These are phyloP conservation scores for Holocentrus rufus DNA, from an alignment of 2,797 vertebrate genomes.

Conservation along the genomic window DNA sequence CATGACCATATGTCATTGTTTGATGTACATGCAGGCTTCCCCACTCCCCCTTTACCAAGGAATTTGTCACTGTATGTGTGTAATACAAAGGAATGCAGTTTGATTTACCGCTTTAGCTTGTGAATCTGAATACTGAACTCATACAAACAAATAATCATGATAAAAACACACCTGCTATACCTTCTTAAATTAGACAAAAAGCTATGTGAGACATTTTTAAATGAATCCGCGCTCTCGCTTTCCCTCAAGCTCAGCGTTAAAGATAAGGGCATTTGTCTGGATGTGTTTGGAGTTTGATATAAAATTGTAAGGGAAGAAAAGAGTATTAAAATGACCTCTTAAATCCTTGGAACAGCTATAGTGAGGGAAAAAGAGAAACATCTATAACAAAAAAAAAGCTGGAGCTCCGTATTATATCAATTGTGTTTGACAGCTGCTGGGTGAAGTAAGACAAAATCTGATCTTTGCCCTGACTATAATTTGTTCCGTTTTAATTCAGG, in stretches of 20 bases:
- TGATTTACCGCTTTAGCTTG: slow-evolving; percentile 38
- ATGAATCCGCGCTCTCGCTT: slow-evolving; percentile 40
- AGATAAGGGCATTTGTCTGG: slow-evolving; percentile 66
- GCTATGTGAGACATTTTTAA: slow-evolving; percentile 33
- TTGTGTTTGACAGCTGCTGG: slow-evolving; percentile 64
- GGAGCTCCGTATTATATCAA: slow-evolving; percentile 53
- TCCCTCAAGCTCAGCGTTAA: slow-evolving; percentile 58
- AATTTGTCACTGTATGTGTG: slow-evolving; percentile 41
- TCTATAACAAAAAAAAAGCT: slow-evolving; percentile 22
- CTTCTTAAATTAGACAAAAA: slow-evolving; percentile 59
- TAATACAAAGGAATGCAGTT: slow-evolving; percentile 41
- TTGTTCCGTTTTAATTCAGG: slow-evolving; percentile 73
- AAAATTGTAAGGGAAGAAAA: slow-evolving; percentile 47
- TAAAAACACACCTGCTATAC: slow-evolving; percentile 56
- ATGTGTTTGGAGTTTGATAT: slow-evolving; percentile 66
- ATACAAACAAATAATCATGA: slow-evolving; percentile 42
- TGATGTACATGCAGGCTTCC: slow-evolving; percentile 43
- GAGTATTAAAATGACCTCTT: slow-evolving; percentile 72
- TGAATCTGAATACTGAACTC: slow-evolving; percentile 42
- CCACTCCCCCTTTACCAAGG: slow-evolving; percentile 23
- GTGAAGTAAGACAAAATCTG: slow-evolving; percentile 71
- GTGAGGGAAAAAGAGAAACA: slow-evolving; percentile 49
- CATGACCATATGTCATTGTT: slow-evolving; percentile 52
- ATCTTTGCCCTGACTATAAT: slow-evolving; percentile 70
- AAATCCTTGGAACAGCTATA: slow-evolving; percentile 59